Conservation (phyloP, 2,113 vertebrate genomes). For the Scalopus aquaticus region DNA sequence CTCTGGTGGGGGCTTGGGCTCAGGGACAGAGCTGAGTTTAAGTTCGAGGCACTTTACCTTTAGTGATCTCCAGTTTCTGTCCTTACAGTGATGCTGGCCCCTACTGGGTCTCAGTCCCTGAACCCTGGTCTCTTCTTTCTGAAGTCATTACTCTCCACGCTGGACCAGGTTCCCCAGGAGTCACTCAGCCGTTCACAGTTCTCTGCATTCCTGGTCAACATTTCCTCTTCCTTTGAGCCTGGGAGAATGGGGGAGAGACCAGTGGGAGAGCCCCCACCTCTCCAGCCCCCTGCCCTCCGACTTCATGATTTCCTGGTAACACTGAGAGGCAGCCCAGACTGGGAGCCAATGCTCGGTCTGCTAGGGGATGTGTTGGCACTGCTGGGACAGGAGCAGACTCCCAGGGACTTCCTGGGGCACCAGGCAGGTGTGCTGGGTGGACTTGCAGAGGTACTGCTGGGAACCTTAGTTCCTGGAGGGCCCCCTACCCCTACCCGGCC, state of each 20-base stretch:
- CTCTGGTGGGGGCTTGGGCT: not conserved
- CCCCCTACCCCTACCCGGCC: constrained; percentile 85
- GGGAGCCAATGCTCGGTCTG: constrained; percentile 89
- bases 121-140: constrained; percentile 61
- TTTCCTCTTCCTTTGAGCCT: constrained; percentile 87
- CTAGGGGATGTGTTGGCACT: constrained; percentile 88
- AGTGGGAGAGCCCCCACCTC: constrained; percentile 81
- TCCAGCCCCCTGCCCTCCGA: constrained; percentile 88
- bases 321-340: constrained; percentile 91
- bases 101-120: constrained; percentile 22
- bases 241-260: constrained; percentile 87
- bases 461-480: constrained; percentile 88
- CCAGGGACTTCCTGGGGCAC: constrained; percentile 87
- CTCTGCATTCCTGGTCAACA: constrained; percentile 90
- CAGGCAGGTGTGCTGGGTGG: constrained; percentile 91
- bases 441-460: constrained; percentile 87
- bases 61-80: constrained; percentile 48
- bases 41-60: not conserved
- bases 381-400: constrained; percentile 85
- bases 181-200: constrained; percentile 50
- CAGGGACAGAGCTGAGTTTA: not conserved
- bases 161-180: constrained; percentile 60
- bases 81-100: constrained; percentile 56
- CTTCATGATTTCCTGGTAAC: constrained; percentile 91
- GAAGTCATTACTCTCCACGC: constrained; percentile 69